Evolutionary conservation across 2,113 vertebrate species (phyloP).

Genomic region (Nematolebias whitei): DNA sequence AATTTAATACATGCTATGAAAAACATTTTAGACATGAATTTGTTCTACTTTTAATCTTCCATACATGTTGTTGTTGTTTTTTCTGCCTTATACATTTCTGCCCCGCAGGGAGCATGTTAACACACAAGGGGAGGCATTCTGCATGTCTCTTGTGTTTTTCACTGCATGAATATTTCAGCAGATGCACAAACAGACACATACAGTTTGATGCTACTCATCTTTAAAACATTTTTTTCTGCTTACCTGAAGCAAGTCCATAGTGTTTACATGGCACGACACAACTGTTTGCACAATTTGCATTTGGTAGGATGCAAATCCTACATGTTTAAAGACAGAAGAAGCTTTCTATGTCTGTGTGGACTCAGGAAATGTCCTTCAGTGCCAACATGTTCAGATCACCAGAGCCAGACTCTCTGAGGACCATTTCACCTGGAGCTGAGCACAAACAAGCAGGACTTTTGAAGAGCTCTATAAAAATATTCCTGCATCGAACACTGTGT

Average conservation of each 20-base stretch:
- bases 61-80: background rate
- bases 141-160: slow-evolving; percentile 23
- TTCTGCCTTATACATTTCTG: background rate
- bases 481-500: too few species aligned
- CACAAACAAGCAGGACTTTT: background rate
- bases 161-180: slow-evolving; percentile 40
- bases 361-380: too few species aligned
- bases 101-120: slow-evolving; percentile 22
- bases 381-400: slow-evolving; percentile 41
- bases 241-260: slow-evolving; percentile 34
- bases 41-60: background rate
- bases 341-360: too few species aligned
- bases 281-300: slow-evolving; percentile 39
- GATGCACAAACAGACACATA: slow-evolving; percentile 14
- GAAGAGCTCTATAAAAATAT: too few species aligned
- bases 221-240: slow-evolving; percentile 32
- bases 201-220: slow-evolving; percentile 37
- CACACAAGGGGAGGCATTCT: slow-evolving; percentile 25
- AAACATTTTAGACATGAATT: background rate
- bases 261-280: slow-evolving; percentile 27
- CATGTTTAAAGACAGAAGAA: too few species aligned
- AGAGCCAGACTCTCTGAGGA: slow-evolving; percentile 32
- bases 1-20: background rate
- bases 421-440: slow-evolving; percentile 13
- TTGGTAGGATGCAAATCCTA: slow-evolving; percentile 5